Base-by-base conservation (phyloP, 1,140 invertebrate species). In the Eriocheir sinensis region DNA sequence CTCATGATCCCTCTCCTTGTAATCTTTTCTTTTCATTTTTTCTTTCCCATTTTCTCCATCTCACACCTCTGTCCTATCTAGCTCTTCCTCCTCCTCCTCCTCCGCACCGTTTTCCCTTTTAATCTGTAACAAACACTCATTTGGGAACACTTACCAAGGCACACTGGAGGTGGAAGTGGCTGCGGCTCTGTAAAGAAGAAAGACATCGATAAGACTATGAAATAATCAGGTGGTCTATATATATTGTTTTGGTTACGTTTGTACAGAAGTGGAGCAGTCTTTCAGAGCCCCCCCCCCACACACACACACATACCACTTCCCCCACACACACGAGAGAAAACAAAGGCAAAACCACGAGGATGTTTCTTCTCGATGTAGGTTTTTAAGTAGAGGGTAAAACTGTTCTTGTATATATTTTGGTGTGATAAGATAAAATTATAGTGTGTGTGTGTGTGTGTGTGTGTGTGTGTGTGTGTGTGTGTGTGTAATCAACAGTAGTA, bases 391-490 rank as follows among this genome's bases (percentile, higher is more conserved):
- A 41, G 27, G 40, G 15, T 86, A 40, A 86, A 34, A 3, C 12
- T 27, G 27, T 4, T 34, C 21, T 6, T 86, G 83, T 32, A 41
- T n/a, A 21, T 36, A 41, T 86, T 38, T 86, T 30, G 34, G 83
- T 27, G 83, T n/a, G 83, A 40, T 6, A 17, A 27, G 34, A 41
- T 27, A 12, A 4, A 34, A 17, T 6, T 36, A 34, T 86, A 27
- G 40, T 86, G 83, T 21, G 34, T 86, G 32, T 40, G 40, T 86
- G 83, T 38, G 40, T 86, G 83, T 38, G 83, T 86, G 34, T 86
- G 40, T 86, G 34, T 86, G 83, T 86, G 83, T 83, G 80, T 83
- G 80, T 83, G 80, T 83, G 80, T 72, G 60, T 72, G 60, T 72
- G 60, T 72, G 60, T 72, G 60, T 72, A n/a, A 27, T 9, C 36